A percentile compares a stretch with the other conserved stretches of the same genome.
Evolutionary conservation across 2,797 vertebrate species (phyloP).

Genomic region (Myripristis murdjan): DNA sequence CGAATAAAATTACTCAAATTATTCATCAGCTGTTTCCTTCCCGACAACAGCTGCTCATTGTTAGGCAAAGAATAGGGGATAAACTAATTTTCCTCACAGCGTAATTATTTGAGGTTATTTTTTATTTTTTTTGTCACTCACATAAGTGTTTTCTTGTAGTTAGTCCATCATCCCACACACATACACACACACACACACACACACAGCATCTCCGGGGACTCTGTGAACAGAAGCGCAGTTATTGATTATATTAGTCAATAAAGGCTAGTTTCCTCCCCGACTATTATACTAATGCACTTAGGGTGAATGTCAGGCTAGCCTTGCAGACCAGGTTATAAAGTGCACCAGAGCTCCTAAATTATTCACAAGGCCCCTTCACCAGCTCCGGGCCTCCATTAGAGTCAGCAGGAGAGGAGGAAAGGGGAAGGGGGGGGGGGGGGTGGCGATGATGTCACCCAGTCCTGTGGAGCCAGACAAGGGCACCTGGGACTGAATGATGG

Average conservation of each 20-base stretch:
- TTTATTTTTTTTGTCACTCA: conserved; percentile 26
- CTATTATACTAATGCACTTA: conserved; percentile 86
- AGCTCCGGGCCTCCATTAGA: conserved; percentile 82
- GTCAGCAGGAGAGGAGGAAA: conserved; percentile 21
- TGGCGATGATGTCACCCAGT: conserved; percentile 83
- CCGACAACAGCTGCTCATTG: conserved; percentile 32
- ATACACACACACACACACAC: too few relatives aligned
- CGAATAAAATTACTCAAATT: conserved; percentile 14
- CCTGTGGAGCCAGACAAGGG: conserved; percentile 77
- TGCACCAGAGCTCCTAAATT: conserved; percentile 85
- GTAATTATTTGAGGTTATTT: conserved; percentile 33
- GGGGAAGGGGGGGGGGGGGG: background rate
- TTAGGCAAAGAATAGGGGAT: conserved; percentile 2
- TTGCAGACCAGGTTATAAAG: conserved; percentile 82
- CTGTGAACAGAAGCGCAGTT: conserved; percentile 63
- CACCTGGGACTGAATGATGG: conserved; percentile 74
- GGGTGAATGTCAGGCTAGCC: conserved; percentile 74
- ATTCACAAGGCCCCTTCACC: conserved; percentile 82
- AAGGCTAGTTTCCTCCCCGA: conserved; percentile 78
- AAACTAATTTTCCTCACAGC: conserved; percentile 28
- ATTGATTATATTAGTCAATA: conserved; percentile 86
- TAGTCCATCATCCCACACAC: conserved; percentile 37
- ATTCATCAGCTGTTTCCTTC: conserved; percentile 16
- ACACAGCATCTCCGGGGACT: conserved; percentile 44
- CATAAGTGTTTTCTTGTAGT: conserved; percentile 40